phyloP scores from a whole-genome alignment of 2,797 vertebrate species.

The Notolabrus celidotus region DNA sequence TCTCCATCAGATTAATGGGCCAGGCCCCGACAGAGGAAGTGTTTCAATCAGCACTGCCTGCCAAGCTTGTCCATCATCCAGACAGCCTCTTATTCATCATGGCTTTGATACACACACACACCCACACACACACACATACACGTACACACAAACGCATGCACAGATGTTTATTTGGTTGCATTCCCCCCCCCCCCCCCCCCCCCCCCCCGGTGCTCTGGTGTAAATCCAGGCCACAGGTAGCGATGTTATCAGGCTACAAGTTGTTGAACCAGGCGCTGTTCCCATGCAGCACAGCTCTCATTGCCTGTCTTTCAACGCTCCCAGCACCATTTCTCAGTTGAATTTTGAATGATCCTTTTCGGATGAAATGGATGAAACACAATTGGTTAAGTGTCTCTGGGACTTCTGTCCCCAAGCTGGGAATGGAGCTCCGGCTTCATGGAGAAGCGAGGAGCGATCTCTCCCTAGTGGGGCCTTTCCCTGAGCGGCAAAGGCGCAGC shows the following conservation, averaged over 20 bases:
- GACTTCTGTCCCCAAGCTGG: conserved; percentile 82
- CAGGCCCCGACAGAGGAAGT: conserved; percentile 94
- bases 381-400: conserved; percentile 83
- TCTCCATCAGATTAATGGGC: conserved; percentile 94
- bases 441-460: conserved; percentile 55
- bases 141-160: conserved; percentile 45
- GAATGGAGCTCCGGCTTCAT: conserved; percentile 55
- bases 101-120: conserved; percentile 69
- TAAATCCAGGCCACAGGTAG: conserved; percentile 64
- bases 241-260: conserved; percentile 63
- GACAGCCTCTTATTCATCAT: conserved; percentile 84
- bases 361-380: conserved; percentile 80
- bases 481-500: conserved; percentile 49
- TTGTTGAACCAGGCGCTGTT: conserved; percentile 48
- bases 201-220: conserved; percentile 26
- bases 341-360: conserved; percentile 85
- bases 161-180: conserved; percentile 74
- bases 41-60: conserved; percentile 95
- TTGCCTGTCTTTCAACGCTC: conserved; percentile 55
- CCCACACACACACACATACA: conserved; percentile 27
- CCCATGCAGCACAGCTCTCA: conserved; percentile 33
- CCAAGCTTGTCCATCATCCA: conserved; percentile 85
- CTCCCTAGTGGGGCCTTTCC: conserved; percentile 75
- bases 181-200: conserved; percentile 6
- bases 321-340: conserved; percentile 61